Conservation (phyloP, 2,888 invertebrate genomes). For the Yponomeuta sedellus region DNA sequence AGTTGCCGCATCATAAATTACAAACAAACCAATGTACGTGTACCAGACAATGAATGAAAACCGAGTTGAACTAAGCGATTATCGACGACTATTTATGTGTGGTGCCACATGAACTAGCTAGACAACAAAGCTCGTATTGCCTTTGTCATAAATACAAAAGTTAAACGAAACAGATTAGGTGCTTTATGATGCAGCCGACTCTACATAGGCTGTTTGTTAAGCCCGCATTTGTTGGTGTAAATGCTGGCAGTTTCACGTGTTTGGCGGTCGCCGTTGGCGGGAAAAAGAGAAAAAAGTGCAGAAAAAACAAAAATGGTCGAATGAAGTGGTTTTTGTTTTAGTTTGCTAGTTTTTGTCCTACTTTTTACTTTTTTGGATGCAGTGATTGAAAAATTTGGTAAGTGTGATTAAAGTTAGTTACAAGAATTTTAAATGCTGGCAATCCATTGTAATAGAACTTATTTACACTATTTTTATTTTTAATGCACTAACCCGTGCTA, state of each 20-base stretch:
- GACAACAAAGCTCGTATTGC: not conserved
- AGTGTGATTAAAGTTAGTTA: not conserved
- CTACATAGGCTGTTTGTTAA: constrained; percentile 1
- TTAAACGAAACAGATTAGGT: not conserved
- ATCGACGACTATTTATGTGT: too few species aligned
- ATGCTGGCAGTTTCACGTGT: constrained; percentile 40
- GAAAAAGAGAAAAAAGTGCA: constrained; percentile 12
- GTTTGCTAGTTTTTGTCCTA: too few species aligned
- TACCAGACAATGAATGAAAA: too few species aligned
- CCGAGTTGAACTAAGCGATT: too few species aligned
- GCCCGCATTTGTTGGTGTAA: constrained; percentile 20
- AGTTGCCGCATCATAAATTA: too few species aligned
- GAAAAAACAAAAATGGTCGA: constrained; percentile 33
- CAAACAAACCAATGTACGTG: too few species aligned
- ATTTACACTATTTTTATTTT: too few species aligned
- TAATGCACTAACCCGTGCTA: too few species aligned
- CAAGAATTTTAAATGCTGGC: too few species aligned
- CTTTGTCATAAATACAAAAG: not conserved
- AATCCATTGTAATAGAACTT: too few species aligned
- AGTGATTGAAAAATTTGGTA: constrained; percentile 12
- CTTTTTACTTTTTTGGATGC: constrained; percentile 19
- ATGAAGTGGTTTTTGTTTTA: constrained; percentile 27
- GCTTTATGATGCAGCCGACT: not conserved
- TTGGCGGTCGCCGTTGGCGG: constrained; percentile 32
- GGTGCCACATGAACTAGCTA: not conserved